Percentiles rank a stretch among this genome's conserved stretches.
Evolutionary conservation across 1,140 invertebrate genomes (phyloP).

Genomic region (Lordiphosa mommai): DNA sequence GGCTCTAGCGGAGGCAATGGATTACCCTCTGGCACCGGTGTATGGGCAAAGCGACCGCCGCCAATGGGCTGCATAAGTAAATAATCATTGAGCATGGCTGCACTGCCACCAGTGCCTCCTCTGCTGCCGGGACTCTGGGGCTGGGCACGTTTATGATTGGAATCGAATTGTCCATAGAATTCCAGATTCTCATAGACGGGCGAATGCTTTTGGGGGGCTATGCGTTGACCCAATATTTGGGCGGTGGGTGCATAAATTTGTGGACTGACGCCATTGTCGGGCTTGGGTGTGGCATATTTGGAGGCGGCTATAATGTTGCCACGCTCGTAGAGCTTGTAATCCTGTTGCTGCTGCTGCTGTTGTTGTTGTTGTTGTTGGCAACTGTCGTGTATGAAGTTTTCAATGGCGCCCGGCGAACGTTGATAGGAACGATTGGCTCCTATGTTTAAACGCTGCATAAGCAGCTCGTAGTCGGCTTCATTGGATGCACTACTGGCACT

Average conservation of each 20-base stretch:
- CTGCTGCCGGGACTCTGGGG: conserved; percentile 78
- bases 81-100: conserved; percentile 55
- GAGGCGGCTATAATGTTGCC: conserved; percentile 84
- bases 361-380: conserved; percentile 24
- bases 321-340: conserved; percentile 85
- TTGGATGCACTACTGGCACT: conserved; percentile 34
- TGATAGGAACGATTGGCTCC: conserved; percentile 33
- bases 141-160: conserved; percentile 79
- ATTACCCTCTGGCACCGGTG: conserved; percentile 60
- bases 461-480: conserved; percentile 66
- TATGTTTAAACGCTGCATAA: conserved; percentile 74
- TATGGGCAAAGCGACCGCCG: conserved; percentile 69
- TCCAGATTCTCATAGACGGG: conserved; percentile 91
- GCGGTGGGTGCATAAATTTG: conserved; percentile 61
- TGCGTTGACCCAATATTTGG: conserved; percentile 55
- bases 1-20: not conserved
- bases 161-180: conserved; percentile 83
- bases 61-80: conserved; percentile 54
- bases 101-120: conserved; percentile 19
- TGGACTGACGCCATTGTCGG: conserved; percentile 65
- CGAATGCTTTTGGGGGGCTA: conserved; percentile 79
- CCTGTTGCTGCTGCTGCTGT: conserved; percentile 52
- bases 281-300: conserved; percentile 86
- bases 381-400: conserved; percentile 57
- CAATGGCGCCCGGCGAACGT: conserved; percentile 47